Base-by-base conservation (phyloP, 2,888 invertebrate species). In the Ophonus ardosiacus region DNA sequence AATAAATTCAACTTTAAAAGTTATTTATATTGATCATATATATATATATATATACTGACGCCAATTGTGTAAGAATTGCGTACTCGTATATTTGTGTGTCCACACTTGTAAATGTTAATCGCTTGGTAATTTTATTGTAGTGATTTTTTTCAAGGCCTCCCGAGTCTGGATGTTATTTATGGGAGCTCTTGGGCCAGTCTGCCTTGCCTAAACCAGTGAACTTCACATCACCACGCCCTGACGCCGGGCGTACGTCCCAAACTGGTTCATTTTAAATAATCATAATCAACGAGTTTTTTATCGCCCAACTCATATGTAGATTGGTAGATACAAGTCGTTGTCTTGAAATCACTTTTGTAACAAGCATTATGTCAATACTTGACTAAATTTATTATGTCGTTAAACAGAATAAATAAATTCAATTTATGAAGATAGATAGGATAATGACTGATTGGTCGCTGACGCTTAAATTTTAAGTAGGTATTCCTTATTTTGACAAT, bases 131-230 rank as follows among this genome's bases (percentile, higher is more conserved):
- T 56, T 56, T 56, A n/a, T 56, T n/a, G 10, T 7, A 17, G 18
- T 17, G 15, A 17, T 59, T 59, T 59, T 56, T 17, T 59, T 6
- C 59, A 59, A 59, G 38, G 68, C 31, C 8, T 31, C 24, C 8
- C 15, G 21, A 18, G 7, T 56, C 17, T 56, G 57, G 59, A 78
- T 76, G 83, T 83, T 76, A 83, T 83, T 83, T 83, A 83, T 83
- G 83, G 56, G 56, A 10, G 15, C 76, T 74, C 15, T 68, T 56
- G 78, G 43, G 56, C 78, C 31, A 43, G 83, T 83, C 83, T 76
- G 76, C 83, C 83, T 83, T 83, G 83, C 61, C 24, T 40, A n/a
- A 83, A 83, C 83, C 43, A 83, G 76, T 83, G 76, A 83, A 76
- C 83, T 83, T 83, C 43, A 76, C 15, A n/a, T 38, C 68, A 31